These are phyloP conservation scores for Chrysomela aeneicollis DNA, from an alignment of 2,888 invertebrate species.

Conservation along the genomic window DNA sequence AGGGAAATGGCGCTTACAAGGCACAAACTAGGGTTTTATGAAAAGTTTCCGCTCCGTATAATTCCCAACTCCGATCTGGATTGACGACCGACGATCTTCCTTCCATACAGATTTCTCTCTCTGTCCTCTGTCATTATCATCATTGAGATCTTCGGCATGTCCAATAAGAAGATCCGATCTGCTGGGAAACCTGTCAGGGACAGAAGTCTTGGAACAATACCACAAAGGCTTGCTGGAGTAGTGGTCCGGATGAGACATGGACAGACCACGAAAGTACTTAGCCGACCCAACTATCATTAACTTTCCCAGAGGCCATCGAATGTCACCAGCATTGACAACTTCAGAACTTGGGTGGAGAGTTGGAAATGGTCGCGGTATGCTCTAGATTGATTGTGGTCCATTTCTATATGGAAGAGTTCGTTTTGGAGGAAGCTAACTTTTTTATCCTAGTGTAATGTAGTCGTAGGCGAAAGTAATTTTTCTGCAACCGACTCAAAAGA, in stretches of 20 bases:
- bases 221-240: slow-evolving; percentile 27
- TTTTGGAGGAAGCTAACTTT: no score
- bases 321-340: not conserved
- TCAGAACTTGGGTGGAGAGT: not conserved
- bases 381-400: not conserved
- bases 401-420: no score
- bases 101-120: not conserved
- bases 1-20: not conserved
- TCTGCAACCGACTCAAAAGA: no score
- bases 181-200: slow-evolving; percentile 30
- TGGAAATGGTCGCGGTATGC: not conserved
- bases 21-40: no score
- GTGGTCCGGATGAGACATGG: slow-evolving; percentile 21
- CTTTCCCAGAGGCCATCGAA: not conserved
- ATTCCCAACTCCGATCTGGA: not conserved
- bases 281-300: slow-evolving; percentile 12
- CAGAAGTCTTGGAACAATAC: slow-evolving; percentile 31
- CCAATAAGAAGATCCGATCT: slow-evolving; percentile 12
- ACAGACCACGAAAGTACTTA: slow-evolving; percentile 22
- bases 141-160: not conserved
- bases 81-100: not conserved
- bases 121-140: not conserved
- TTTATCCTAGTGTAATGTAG: no score
- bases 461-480: no score
- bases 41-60: not conserved